Base-by-base conservation (phyloP, 23 tunicate species). In the Phallusia fumigata region DNA sequence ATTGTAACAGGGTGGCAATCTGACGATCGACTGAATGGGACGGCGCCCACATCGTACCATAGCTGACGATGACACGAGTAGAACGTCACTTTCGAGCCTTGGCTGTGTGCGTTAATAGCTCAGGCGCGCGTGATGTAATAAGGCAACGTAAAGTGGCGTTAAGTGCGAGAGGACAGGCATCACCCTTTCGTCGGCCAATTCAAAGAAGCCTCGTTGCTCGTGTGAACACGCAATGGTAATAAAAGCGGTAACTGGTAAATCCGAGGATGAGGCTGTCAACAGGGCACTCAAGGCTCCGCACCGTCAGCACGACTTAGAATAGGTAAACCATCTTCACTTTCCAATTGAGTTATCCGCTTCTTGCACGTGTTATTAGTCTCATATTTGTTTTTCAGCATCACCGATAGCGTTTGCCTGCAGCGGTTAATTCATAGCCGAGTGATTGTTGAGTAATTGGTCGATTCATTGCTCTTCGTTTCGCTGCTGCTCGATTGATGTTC, bases 131-230 rank as follows among this genome's bases (percentile, higher is more conserved):
- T 58, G 69, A 58, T 58, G 69, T 58, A 22, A 58, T 58, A 13
- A 58, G 28, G 69, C 28, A 24, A 21, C 69, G 69, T 58, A 58
- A 58, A 58, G 69, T 58, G 69, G 26, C 69, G 69, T 58, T 58
- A 40, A 40, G 47, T 40, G 47, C 47, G 47, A 21, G 69, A 58
- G 13, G 69, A 24, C 28, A 24, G 69, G 28, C 69, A 58, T 21
- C 26, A 22, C 26, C 69, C 69, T 58, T 58, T 21, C 13, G 28
- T 11, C 28, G 69, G 26, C 13, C 69, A 21, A 58, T 58, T 58
- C 69, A 21, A 22, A 58, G 28, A 22, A 40, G 47, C 10, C 47
- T 40, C 10, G 47, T 10, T 40, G 10, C 47, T 40, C 10, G 47
- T 40, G 47, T 40, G 47, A 40, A 40, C 47, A 40, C 47, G 47